phyloP scores from a whole-genome alignment of 2,888 invertebrate genomes.

The Lordiphosa andalusiaca region DNA sequence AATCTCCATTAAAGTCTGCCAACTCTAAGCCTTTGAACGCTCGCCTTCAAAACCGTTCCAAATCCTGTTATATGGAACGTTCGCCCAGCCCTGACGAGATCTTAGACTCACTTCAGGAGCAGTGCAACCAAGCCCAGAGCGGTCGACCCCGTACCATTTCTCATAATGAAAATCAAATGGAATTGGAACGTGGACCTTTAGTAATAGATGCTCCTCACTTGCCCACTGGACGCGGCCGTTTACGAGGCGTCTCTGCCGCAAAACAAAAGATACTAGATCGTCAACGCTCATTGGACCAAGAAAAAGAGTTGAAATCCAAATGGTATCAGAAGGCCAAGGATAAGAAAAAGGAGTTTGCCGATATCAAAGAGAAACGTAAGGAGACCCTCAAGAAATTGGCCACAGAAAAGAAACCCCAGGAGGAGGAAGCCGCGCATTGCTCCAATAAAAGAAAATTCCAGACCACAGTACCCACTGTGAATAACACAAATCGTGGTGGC shows the following conservation, averaged over 20 bases:
- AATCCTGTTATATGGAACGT: conserved; percentile 27
- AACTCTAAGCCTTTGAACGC: neutral
- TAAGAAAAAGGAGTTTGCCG: conserved; percentile 39
- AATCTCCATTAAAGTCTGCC: neutral
- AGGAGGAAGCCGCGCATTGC: conserved; percentile 5
- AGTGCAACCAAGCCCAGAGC: neutral
- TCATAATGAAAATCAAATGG: neutral
- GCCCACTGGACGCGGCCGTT: conserved; percentile 69
- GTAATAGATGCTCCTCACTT: conserved; percentile 72
- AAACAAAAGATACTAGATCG: conserved; percentile 19
- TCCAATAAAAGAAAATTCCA: conserved; percentile 14
- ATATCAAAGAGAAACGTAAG: conserved; percentile 66
- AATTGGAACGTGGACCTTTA: conserved; percentile 35
- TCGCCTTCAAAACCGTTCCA: conserved; percentile 22
- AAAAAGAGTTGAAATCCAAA: conserved; percentile 59
- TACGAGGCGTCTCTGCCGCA: conserved; percentile 60
- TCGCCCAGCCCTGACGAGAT: neutral
- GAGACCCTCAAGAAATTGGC: conserved; percentile 70
- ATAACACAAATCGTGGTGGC: conserved; percentile 83
- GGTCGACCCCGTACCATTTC: neutral
- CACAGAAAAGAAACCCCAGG: conserved; percentile 36
- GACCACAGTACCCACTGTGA: conserved; percentile 75
- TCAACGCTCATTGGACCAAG: conserved; percentile 26
- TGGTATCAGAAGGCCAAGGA: conserved; percentile 71
- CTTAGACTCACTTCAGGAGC: neutral